These are phyloP conservation scores for Acanthosepion pharaonis DNA, from an alignment of 2,888 invertebrate species.

Conservation along the genomic window DNA sequence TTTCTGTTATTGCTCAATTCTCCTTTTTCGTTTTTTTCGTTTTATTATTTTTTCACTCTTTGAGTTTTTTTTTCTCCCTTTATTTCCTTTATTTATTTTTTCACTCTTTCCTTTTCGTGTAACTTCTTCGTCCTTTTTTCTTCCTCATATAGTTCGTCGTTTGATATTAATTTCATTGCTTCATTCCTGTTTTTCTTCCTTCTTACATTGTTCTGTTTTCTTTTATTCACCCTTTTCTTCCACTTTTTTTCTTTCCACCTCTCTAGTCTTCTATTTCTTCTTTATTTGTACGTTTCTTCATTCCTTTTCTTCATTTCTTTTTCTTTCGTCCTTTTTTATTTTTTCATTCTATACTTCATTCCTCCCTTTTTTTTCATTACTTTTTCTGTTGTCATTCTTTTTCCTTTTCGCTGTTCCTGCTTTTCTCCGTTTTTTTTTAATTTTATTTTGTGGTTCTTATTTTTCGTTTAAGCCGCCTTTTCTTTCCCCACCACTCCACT, in stretches of 20 bases:
- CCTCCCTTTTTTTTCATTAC: background rate
- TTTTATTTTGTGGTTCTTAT: background rate
- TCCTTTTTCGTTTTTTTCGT: too few species aligned
- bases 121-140: background rate
- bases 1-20: too few species aligned
- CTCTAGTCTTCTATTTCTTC: background rate
- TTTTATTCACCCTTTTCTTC: too few species aligned
- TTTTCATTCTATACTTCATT: background rate
- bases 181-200: background rate
- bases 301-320: background rate
- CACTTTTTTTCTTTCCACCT: too few species aligned
- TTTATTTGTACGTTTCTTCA: background rate
- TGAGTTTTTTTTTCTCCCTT: too few species aligned
- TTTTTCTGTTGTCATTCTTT: background rate
- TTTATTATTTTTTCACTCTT: too few species aligned
- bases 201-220: too few species aligned
- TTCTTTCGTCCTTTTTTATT: background rate
- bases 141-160: background rate
- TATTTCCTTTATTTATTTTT: too few species aligned
- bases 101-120: background rate
- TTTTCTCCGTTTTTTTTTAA: background rate
- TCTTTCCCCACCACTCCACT: background rate
- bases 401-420: background rate
- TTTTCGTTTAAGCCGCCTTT: background rate
- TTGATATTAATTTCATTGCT: background rate